Evolutionary conservation across 2,888 invertebrate genomes (phyloP).

Genomic region (Elegia similella): DNA sequence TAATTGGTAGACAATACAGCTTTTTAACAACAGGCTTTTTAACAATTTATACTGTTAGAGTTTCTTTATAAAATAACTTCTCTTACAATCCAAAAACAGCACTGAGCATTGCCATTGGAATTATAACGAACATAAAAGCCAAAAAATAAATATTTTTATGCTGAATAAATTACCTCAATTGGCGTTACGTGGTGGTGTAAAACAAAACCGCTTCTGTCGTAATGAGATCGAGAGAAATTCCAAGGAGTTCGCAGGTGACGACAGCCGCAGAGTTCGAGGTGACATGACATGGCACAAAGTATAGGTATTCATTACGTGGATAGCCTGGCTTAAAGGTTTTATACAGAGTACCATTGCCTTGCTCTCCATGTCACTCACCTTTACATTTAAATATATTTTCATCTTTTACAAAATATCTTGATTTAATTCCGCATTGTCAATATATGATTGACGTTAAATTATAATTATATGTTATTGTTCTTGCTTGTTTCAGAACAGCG

Average conservation of each 20-base stretch:
- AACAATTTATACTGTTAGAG: too few species aligned
- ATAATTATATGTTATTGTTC: too few species aligned
- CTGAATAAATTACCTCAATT: slow-evolving; percentile 15
- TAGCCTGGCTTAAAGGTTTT: not conserved
- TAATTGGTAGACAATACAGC: too few species aligned
- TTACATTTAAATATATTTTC: slow-evolving; percentile 1
- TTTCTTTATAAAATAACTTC: not conserved
- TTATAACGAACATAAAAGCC: slow-evolving; percentile 5
- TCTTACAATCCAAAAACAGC: not conserved
- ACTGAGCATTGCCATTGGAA: slow-evolving; percentile 2
- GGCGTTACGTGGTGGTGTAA: slow-evolving; percentile 16
- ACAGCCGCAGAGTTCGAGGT: slow-evolving; percentile 24
- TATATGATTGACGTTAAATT: not conserved
- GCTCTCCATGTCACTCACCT: not conserved
- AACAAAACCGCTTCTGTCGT: slow-evolving; percentile 21
- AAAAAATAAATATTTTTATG: slow-evolving; percentile 10
- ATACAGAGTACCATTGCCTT: not conserved
- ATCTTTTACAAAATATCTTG: not conserved
- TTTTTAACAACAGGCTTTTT: too few species aligned
- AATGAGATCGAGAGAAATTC: slow-evolving; percentile 42
- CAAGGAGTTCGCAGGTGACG: slow-evolving; percentile 26
- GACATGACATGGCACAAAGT: slow-evolving; percentile 44
- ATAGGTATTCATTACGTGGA: slow-evolving; percentile 22
- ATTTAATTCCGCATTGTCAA: not conserved
- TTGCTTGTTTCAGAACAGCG: too few species aligned